These are phyloP conservation scores for Pelosia muscerda DNA, from an alignment of 2,888 invertebrate species.

Conservation along the genomic window DNA sequence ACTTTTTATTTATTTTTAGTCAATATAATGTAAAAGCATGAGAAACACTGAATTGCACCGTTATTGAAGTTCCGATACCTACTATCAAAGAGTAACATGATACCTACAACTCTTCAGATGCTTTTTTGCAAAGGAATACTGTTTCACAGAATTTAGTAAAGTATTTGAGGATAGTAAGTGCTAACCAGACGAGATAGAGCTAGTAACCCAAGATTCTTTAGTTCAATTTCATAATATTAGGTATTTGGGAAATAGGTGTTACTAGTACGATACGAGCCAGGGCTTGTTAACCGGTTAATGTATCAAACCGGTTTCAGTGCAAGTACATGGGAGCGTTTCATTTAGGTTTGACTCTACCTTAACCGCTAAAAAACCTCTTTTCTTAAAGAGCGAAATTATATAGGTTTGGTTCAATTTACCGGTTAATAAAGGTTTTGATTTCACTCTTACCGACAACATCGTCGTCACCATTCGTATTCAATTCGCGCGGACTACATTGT, in stretches of 20 bases:
- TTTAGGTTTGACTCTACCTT: too few species aligned
- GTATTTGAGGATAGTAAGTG: neutral
- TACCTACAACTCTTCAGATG: neutral
- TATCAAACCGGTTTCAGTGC: too few species aligned
- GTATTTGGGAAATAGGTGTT: neutral
- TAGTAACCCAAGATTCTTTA: neutral
- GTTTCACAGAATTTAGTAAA: neutral
- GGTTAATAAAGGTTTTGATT: too few species aligned
- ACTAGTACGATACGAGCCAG: neutral
- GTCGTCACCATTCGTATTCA: too few species aligned
- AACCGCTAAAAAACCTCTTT: too few species aligned
- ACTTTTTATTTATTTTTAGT: slow-evolving; percentile 8
- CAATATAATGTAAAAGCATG: neutral
- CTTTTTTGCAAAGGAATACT: neutral
- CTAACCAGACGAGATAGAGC: neutral
- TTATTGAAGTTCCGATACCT: neutral
- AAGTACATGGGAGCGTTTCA: too few species aligned
- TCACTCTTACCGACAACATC: too few species aligned
- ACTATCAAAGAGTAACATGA: neutral
- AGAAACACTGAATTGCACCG: neutral
- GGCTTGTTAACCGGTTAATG: too few species aligned
- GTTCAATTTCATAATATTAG: neutral
- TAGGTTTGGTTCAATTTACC: too few species aligned
- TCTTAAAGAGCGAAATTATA: too few species aligned
- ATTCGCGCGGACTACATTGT: too few species aligned